Evolutionary conservation across 2,113 vertebrate genomes (phyloP).

Genomic region (Pelvicachromis taeniatus): DNA sequence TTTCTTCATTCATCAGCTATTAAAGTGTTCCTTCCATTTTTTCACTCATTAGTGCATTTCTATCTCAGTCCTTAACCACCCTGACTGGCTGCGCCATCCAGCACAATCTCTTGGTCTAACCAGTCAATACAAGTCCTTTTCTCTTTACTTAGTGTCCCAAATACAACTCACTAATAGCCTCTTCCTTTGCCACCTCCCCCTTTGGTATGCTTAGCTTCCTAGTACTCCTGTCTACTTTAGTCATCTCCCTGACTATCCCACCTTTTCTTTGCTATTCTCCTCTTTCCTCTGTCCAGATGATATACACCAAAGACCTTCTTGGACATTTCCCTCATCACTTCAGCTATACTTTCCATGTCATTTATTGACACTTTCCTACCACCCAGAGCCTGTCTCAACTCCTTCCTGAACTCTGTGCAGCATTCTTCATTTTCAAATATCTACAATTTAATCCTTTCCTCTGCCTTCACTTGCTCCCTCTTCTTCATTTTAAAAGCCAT

Average conservation of each 20-base stretch:
- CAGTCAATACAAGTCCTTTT: background rate
- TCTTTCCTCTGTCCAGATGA: background rate
- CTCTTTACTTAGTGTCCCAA: background rate
- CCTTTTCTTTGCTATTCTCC: background rate
- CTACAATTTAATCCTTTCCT: background rate
- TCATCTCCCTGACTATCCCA: background rate
- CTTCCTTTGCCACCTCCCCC: background rate
- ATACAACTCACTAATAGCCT: background rate
- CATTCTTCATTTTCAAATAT: background rate
- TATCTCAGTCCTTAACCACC: background rate
- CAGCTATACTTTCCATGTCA: background rate
- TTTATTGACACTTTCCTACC: background rate
- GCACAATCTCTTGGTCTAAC: background rate
- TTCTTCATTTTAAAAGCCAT: no score
- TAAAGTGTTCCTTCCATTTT: background rate
- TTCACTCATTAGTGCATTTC: background rate
- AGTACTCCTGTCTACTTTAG: background rate
- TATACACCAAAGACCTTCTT: background rate
- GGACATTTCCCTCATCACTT: background rate
- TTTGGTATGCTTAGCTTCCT: background rate
- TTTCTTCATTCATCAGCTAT: background rate
- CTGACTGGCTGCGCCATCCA: background rate
- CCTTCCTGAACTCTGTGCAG: background rate
- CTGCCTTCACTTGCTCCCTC: background rate
- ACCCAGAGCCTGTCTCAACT: background rate